phyloP scores from a whole-genome alignment of 2,113 vertebrate species.

The Ardeotis arabs region DNA sequence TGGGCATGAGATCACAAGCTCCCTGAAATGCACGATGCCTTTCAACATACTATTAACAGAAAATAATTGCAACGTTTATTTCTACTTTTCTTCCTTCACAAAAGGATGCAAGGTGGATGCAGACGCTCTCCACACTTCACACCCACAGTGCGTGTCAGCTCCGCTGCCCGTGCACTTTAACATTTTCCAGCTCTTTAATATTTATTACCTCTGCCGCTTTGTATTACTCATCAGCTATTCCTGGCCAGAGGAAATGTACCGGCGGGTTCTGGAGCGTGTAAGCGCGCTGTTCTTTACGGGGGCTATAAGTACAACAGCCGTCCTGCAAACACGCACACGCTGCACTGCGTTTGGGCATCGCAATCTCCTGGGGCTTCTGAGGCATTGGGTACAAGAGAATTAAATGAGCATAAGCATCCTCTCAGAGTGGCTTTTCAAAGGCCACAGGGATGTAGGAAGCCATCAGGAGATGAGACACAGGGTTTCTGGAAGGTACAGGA shows the following conservation, averaged over 20 bases:
- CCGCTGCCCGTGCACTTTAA: not conserved
- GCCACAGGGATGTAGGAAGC: not conserved
- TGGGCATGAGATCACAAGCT: not conserved
- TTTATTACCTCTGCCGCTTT: constrained; percentile 55
- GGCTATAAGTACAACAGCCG: not conserved
- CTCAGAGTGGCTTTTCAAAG: not conserved
- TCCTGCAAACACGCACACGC: not conserved
- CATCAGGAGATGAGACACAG: not conserved
- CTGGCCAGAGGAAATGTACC: constrained; percentile 39
- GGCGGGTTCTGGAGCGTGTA: not conserved
- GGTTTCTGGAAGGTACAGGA: not conserved
- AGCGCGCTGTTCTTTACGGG: not conserved
- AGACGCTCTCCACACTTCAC: not conserved
- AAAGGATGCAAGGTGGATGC: not conserved
- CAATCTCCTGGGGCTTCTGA: not conserved
- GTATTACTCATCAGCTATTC: constrained; percentile 61
- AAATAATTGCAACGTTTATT: not conserved
- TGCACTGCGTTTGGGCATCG: rapidly evolving
- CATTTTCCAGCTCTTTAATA: constrained; percentile 60
- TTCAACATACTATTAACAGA: not conserved
- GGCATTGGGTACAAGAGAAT: not conserved
- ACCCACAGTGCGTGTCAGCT: not conserved
- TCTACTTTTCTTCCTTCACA: not conserved
- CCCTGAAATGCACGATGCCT: rapidly evolving
- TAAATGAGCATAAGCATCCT: rapidly evolving